phyloP scores from a whole-genome alignment of 2,113 vertebrate genomes.

The Megalops atlanticus region DNA sequence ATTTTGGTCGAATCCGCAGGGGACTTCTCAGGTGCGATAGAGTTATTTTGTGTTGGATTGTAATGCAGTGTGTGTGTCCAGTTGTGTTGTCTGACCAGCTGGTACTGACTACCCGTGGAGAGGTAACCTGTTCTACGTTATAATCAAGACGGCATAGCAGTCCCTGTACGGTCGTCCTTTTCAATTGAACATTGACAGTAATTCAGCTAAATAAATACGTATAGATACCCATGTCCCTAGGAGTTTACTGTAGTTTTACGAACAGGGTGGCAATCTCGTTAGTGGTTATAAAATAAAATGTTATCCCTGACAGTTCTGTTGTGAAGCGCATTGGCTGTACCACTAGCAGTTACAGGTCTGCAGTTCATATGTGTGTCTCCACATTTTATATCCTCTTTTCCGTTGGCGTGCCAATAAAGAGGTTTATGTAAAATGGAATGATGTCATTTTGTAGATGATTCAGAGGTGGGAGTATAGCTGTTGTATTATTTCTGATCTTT shows the following conservation, averaged over 20 bases:
- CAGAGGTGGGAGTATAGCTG: conserved; percentile 22
- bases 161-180: background rate
- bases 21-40: conserved; percentile 4
- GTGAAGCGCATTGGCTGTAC: background rate
- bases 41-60: background rate
- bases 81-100: background rate
- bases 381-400: background rate
- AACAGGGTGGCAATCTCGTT: background rate
- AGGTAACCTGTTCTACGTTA: background rate
- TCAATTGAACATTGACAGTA: background rate
- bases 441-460: conserved; percentile 33
- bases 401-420: conserved; percentile 9
- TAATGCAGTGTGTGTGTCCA: too few relatives aligned
- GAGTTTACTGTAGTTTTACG: background rate
- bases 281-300: background rate
- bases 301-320: background rate
- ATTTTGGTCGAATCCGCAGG: conserved; percentile 12
- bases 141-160: background rate
- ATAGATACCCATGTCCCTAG: background rate
- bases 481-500: background rate
- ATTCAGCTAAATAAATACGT: background rate
- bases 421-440: conserved; percentile 32
- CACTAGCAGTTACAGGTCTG: background rate
- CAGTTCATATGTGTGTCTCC: background rate
- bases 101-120: background rate